Percentiles rank a stretch among this genome's conserved stretches.
Evolutionary conservation across 35 echinoderm and acorn worm genomes (phyloP).

Genomic region (Anneissia japonica): DNA sequence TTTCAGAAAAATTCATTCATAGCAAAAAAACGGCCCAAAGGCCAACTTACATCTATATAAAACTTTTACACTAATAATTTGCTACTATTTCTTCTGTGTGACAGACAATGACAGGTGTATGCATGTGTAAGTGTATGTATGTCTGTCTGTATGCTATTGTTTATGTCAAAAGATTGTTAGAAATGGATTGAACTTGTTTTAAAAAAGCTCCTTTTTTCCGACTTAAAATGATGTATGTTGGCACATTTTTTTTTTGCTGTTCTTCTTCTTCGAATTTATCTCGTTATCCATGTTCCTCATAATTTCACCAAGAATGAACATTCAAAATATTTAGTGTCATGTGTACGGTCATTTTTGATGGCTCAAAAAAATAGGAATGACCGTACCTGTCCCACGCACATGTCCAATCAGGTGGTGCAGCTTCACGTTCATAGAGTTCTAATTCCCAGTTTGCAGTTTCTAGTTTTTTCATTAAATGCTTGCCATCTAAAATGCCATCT

Average conservation of each 20-base stretch:
- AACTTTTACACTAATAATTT: too few relatives aligned
- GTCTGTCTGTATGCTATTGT: too few relatives aligned
- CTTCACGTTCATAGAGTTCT: constrained; percentile 69
- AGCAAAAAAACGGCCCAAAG: not conserved
- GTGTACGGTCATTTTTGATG: constrained; percentile 1
- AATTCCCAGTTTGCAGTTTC: constrained; percentile 82
- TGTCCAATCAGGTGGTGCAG: constrained; percentile 66
- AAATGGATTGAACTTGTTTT: too few relatives aligned
- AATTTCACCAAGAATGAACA: not conserved
- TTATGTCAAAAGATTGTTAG: too few relatives aligned
- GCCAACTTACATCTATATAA: not conserved
- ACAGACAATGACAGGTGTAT: too few relatives aligned
- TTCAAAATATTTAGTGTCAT: not conserved
- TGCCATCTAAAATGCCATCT: constrained; percentile 71
- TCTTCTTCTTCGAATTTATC: not conserved
- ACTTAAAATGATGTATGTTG: not conserved
- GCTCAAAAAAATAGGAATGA: constrained; percentile 35
- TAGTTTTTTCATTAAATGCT: constrained; percentile 65
- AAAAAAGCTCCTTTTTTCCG: too few relatives aligned
- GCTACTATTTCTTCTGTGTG: too few relatives aligned
- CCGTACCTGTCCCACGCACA: constrained; percentile 99
- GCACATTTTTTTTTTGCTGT: not conserved
- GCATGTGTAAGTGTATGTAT: too few relatives aligned
- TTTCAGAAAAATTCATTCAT: not conserved
- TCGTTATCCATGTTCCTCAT: not conserved